A percentile compares a stretch with the other conserved stretches of the same genome.
phyloP scores from a whole-genome alignment of 2,797 vertebrate species.

The Australoheros facetus region DNA sequence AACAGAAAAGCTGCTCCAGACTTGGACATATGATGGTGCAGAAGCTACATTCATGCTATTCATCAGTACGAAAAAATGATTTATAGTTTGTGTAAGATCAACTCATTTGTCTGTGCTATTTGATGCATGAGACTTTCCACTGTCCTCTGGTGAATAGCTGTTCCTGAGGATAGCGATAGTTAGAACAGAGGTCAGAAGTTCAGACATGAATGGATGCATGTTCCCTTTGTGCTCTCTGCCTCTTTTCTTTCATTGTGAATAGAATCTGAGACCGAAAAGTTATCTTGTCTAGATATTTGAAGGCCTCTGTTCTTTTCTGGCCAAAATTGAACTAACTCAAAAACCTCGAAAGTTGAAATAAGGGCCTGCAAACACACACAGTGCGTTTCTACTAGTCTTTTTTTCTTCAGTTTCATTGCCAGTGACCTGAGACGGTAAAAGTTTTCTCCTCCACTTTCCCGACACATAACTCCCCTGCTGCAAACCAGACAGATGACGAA shows the following conservation, averaged over 20 bases:
- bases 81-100: neutral
- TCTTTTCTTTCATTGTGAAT: neutral
- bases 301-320: neutral
- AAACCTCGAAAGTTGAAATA: neutral
- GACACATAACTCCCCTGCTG: neutral
- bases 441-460: neutral
- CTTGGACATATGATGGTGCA: neutral
- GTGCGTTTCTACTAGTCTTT: neutral
- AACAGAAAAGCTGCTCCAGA: neutral
- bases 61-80: neutral
- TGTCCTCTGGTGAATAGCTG: neutral
- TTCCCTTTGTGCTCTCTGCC: no score
- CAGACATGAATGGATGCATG: neutral
- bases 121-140: neutral
- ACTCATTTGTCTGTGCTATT: neutral
- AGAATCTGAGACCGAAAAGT: neutral
- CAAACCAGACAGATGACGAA: constrained; percentile 4
- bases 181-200: neutral
- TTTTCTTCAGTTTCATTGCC: neutral
- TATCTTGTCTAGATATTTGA: neutral
- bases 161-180: neutral
- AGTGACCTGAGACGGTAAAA: neutral
- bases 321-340: neutral
- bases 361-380: neutral
- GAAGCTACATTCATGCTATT: neutral